Base-by-base conservation (phyloP, 1,140 invertebrate species). In the Chrysomallon squamiferum region DNA sequence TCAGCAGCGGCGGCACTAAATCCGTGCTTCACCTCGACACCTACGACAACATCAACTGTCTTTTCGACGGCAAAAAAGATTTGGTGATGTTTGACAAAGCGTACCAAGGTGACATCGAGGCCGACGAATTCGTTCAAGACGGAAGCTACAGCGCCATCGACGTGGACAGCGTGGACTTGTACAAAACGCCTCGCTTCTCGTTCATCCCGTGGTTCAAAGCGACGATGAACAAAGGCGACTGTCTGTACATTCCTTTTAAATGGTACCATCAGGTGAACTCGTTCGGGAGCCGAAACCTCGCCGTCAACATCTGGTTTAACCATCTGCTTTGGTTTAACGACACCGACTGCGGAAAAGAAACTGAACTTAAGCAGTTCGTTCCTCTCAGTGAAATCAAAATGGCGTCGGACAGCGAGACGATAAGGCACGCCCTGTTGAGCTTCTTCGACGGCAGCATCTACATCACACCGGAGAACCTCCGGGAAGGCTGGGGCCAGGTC, bases 241-340 rank as follows among this genome's bases (percentile, higher is more conserved):
- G 83, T 72, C 64, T 85, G 3, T 85, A 77, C 58, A 82, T 85
- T 32, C 84, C 84, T 1, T 81, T 75, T 60, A 72, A 69, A 61
- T 82, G 82, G 81, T 81, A 84, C 47, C 84, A 85, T 57, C 84
- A 85, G 67, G 84, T 85, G 1, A 59, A 78, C 20, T 85, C 84
- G 3, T 84, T 72, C 69, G 45, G 45, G n/a, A 73, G 68, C 25
- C 75, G 80, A 68, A 85, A 84, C 60, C 45, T 85, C 6, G 84
- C 84, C 7, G 76, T 84, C 18, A 85, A 85, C 70, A 69, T 84
- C 43, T 85, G 82, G 82, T 84, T 47, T 0, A 47, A n/a, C 11
- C 45, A 47, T 47, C 45, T 47, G 0, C 45, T 22, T 2, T 47
- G n/a, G 5, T 47, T 47, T 22, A 47, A 47, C 25, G 45, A 47